A percentile compares a stretch with the other conserved stretches of the same genome.
phyloP scores from a whole-genome alignment of 2,797 vertebrate species.

The Chelon auratus region DNA sequence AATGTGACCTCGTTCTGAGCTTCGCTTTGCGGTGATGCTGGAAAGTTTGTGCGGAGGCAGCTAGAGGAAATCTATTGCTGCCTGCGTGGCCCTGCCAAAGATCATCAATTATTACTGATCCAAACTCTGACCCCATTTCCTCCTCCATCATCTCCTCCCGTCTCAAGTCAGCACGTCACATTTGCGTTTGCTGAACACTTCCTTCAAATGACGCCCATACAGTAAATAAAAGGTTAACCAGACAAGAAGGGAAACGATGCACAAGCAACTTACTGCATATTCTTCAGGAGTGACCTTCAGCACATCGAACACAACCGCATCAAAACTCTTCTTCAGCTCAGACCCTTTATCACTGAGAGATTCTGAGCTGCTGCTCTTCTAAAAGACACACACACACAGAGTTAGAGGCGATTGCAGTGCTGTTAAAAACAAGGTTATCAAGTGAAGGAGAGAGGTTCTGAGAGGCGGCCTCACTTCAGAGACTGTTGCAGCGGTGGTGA shows the following conservation, averaged over 20 bases:
- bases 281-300: constrained; percentile 98
- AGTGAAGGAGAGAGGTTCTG: background rate
- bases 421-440: background rate
- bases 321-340: constrained; percentile 98
- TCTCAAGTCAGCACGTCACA: constrained; percentile 36
- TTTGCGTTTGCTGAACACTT: constrained; percentile 34
- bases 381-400: constrained; percentile 4
- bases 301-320: constrained; percentile 98
- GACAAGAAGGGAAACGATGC: background rate
- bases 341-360: constrained; percentile 96
- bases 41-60: constrained; percentile 17
- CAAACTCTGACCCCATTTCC: constrained; percentile 66
- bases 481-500: constrained; percentile 84
- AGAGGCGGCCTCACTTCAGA: constrained; percentile 90
- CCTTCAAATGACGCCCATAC: background rate
- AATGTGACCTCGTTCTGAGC: background rate
- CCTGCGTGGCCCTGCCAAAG: constrained; percentile 46
- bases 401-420: background rate
- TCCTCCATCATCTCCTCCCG: constrained; percentile 34
- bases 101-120: constrained; percentile 77
- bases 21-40: constrained; percentile 9
- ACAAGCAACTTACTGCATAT: constrained; percentile 91
- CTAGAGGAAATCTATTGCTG: constrained; percentile 23
- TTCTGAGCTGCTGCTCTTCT: constrained; percentile 99
- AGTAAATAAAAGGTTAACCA: constrained; percentile 1